Conservation (phyloP, 2,797 vertebrate genomes). For the Clarias platycephalus region DNA sequence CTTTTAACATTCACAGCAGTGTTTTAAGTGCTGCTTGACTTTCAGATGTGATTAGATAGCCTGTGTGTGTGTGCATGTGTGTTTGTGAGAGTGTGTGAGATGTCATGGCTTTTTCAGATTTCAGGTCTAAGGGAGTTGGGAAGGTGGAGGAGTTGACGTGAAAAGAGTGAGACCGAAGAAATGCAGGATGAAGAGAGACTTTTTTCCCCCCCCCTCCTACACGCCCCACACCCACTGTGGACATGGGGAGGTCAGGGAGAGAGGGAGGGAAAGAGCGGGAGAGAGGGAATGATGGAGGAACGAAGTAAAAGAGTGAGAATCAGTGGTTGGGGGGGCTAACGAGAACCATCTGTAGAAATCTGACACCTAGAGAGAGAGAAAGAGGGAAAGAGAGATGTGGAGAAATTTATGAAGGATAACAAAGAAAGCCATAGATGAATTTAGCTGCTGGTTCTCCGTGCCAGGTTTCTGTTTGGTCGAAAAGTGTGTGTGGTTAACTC, state of each 20-base stretch:
- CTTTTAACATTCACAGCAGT: constrained; percentile 26
- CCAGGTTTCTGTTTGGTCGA: constrained; percentile 51
- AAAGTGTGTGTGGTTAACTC: constrained; percentile 60
- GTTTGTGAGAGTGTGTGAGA: neutral
- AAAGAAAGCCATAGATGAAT: constrained; percentile 72
- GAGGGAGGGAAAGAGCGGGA: constrained; percentile 14
- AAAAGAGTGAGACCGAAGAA: constrained; percentile 26
- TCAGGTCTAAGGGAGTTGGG: neutral
- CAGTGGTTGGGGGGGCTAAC: constrained; percentile 69
- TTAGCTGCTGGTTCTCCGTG: constrained; percentile 50
- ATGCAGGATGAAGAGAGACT: constrained; percentile 35
- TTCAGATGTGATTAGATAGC: constrained; percentile 45
- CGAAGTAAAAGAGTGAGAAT: constrained; percentile 46
- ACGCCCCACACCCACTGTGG: constrained; percentile 18
- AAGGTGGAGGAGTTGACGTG: constrained; percentile 5
- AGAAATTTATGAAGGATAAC: constrained; percentile 62
- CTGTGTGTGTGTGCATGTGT: constrained; percentile 7
- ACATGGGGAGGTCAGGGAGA: constrained; percentile 63
- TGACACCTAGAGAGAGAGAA: constrained; percentile 67
- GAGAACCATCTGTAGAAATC: constrained; percentile 83
- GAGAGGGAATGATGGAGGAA: constrained; percentile 46
- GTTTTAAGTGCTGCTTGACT: constrained; percentile 38
- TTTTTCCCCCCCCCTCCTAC: neutral
- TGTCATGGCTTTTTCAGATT: constrained; percentile 8
- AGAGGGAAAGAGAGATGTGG: constrained; percentile 59